Conservation (phyloP, 1,140 invertebrate genomes). For the Diachasmimorpha longicaudata region DNA sequence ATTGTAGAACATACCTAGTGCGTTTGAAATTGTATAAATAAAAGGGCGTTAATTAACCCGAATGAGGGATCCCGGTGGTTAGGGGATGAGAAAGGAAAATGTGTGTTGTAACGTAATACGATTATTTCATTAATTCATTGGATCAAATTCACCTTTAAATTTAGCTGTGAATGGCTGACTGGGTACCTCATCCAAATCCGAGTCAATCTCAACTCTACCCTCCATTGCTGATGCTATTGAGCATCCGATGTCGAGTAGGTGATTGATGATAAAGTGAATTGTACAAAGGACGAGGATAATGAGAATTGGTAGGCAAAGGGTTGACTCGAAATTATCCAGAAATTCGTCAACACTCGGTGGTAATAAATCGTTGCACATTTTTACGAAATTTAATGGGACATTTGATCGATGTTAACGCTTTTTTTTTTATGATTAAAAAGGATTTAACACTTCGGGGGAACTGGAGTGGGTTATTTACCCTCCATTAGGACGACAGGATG, state of each 20-base stretch:
- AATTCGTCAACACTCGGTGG: conserved; percentile 40
- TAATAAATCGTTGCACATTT: conserved; percentile 37
- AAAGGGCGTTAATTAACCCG: background rate
- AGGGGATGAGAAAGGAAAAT: background rate
- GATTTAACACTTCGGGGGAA: background rate
- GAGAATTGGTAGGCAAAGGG: conserved; percentile 42
- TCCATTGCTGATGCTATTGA: conserved; percentile 19
- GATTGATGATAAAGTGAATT: conserved; percentile 40
- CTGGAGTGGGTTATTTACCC: background rate
- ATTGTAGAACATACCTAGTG: conserved; percentile 15
- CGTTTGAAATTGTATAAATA: background rate
- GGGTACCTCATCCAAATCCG: conserved; percentile 2
- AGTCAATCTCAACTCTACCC: conserved; percentile 1
- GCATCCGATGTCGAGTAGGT: conserved; percentile 34
- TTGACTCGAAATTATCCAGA: conserved; percentile 43
- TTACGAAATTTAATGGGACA: background rate
- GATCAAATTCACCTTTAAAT: conserved; percentile 11
- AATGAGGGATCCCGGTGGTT: too few relatives aligned
- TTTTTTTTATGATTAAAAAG: conserved; percentile 1
- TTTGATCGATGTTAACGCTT: background rate
- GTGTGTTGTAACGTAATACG: background rate
- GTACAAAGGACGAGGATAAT: conserved; percentile 43
- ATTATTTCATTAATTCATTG: background rate
- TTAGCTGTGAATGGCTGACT: background rate
- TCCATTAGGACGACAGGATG: background rate